phyloP scores from a whole-genome alignment of 2,797 vertebrate genomes.

The Aselliscus stoliczkanus region DNA sequence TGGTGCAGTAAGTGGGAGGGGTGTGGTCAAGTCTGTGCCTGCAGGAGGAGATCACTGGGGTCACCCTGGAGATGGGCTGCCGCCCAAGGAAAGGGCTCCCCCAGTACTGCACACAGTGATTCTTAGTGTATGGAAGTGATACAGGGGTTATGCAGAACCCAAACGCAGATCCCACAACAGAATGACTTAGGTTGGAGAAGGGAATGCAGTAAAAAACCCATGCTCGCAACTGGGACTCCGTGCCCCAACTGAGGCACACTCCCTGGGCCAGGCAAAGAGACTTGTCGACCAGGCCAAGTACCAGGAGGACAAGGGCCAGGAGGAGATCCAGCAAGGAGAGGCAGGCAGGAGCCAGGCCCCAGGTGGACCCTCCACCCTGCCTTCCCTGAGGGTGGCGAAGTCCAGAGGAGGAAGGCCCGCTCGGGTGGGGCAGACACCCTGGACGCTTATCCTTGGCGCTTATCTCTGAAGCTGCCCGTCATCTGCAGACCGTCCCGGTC shows the following conservation, averaged over 20 bases:
- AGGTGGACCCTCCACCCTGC: not conserved
- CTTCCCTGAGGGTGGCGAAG: not conserved
- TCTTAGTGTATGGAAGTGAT: rapidly evolving
- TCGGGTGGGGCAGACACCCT: too few relatives aligned
- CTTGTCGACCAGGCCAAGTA: too few relatives aligned
- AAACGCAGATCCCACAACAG: not conserved
- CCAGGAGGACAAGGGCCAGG: not conserved
- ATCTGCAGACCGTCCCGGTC: not conserved
- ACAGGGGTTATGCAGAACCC: not conserved
- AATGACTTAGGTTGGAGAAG: not conserved
- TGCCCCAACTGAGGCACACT: rapidly evolving
- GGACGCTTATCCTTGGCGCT: not conserved
- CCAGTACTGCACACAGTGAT: rapidly evolving
- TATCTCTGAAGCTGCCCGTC: not conserved
- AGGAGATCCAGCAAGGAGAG: not conserved
- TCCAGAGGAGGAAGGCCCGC: not conserved
- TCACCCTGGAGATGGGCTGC: not conserved
- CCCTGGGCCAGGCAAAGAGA: not conserved
- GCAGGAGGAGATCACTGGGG: not conserved
- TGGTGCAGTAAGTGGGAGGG: rapidly evolving
- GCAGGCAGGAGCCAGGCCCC: rapidly evolving
- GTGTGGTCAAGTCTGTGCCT: not conserved
- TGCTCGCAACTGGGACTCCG: not conserved
- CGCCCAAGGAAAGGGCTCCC: not conserved
- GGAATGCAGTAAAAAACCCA: not conserved